Base-by-base conservation (phyloP, 2,888 invertebrate genomes). In the Caenorhabditis sp. region DNA sequence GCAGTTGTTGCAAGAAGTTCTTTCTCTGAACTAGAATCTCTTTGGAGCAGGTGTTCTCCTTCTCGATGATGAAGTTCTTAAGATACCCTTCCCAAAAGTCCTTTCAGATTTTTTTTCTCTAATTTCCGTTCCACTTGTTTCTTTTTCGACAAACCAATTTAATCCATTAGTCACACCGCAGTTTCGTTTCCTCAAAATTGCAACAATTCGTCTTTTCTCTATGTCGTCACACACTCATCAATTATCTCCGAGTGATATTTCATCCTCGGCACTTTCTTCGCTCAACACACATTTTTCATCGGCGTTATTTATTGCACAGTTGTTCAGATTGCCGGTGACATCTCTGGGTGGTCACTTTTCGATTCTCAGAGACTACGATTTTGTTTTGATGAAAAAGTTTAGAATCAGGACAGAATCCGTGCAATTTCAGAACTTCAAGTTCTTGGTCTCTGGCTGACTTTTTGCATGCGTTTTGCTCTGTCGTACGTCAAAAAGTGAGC, bases 281-380 rank as follows among this genome's bases (percentile, higher is more conserved):
- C 53, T 61, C 61, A 60, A 65, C 61, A 67, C 65, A 53, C 68
- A 69, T 77, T 77, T 77, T 69, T 77, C 77, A 77, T 77, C 55
- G 20, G 28, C 62, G 53, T 77, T 77, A 77, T 77, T 77, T 69
- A 77, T 77, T 69, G 77, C 77, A 77, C 77, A 77, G 77, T 77
- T 77, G 77, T 77, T 77, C 68, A 56, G 61, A 35, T 67, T 18
- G 24, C 51, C n/a, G 62, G 13, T 26, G 71, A 40, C n/a, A n/a
- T 55, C 50, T 60, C 51, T 35, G 37, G 40, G 13, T 22, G 60
- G 61, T 76, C 68, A 68, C 50, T 64, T 56, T n/a, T 47, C 47
- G 56, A n/a, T 35, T 28, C 20, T 60, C 56, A 20, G 44, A 55
- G 26, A 64, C 77, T 69, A 69, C 69, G 64, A 64, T 62, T 69